phyloP scores from a whole-genome alignment of 2,888 invertebrate species.

The Pherbina coryleti region DNA sequence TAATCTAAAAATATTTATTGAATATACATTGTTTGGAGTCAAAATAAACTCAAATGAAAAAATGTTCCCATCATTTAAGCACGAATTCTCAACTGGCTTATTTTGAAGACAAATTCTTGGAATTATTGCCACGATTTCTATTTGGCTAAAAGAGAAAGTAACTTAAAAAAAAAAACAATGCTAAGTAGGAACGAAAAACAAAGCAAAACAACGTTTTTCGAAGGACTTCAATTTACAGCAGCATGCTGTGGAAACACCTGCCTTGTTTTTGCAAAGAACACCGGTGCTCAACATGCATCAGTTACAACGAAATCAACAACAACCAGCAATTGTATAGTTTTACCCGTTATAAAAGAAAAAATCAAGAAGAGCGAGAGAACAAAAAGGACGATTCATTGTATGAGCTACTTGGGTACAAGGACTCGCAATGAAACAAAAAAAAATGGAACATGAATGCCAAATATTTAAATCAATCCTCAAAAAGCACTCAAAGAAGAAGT shows the following conservation, averaged over 20 bases:
- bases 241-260: conserved; percentile 28
- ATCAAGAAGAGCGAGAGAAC: not conserved
- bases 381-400: not conserved
- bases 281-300: not conserved
- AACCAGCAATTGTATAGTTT: conserved; percentile 17
- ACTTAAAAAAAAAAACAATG: not conserved
- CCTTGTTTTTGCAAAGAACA: conserved; percentile 23
- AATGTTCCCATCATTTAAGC: too few species aligned
- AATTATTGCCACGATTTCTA: too few species aligned
- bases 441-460: not conserved
- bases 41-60: too few species aligned
- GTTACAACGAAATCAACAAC: not conserved
- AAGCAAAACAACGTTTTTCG: not conserved
- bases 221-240: conserved; percentile 3
- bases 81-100: too few species aligned
- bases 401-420: conserved; percentile 12
- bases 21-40: too few species aligned
- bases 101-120: too few species aligned
- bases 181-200: not conserved
- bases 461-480: not conserved
- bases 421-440: not conserved
- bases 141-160: too few species aligned
- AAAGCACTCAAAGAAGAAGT: not conserved
- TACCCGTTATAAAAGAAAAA: not conserved
- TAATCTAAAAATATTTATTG: too few species aligned